Conservation (phyloP, 2,797 vertebrate genomes). For the Limosa lapponica region DNA sequence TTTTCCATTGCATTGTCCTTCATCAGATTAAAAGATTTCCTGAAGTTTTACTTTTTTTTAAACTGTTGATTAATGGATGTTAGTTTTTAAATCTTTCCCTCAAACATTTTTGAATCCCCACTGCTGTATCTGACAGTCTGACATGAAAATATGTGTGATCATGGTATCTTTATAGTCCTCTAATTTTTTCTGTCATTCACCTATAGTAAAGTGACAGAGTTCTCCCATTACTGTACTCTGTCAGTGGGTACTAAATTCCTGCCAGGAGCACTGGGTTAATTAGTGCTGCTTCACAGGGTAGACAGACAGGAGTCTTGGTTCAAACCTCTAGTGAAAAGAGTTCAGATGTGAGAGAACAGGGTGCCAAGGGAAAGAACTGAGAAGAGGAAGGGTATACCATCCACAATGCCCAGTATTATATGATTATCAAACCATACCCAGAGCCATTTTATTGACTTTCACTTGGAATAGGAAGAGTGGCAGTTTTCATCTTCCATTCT, state of each 20-base stretch:
- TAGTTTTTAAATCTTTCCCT: not conserved
- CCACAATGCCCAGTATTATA: too few relatives aligned
- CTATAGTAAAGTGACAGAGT: too few relatives aligned
- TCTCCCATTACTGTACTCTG: rapidly evolving
- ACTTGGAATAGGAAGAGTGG: too few relatives aligned
- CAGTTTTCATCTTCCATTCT: too few relatives aligned
- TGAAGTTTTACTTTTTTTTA: not conserved
- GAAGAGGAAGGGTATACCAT: too few relatives aligned
- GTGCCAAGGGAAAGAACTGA: not conserved
- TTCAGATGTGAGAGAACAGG: rapidly evolving
- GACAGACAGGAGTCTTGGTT: too few relatives aligned
- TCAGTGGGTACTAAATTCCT: not conserved
- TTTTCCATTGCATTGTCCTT: not conserved
- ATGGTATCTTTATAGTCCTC: not conserved
- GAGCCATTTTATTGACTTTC: too few relatives aligned
- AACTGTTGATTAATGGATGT: not conserved
- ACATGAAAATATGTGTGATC: too few relatives aligned
- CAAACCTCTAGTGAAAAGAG: not conserved
- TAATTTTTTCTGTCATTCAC: too few relatives aligned
- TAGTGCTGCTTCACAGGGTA: rapidly evolving
- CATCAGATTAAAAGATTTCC: not conserved
- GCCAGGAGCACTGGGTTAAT: not conserved
- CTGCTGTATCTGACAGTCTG: too few relatives aligned
- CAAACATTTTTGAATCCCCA: not conserved
- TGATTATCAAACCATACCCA: too few relatives aligned